Evolutionary conservation across 2,113 vertebrate genomes (phyloP).

Genomic region (Oncorhynchus kisutch): DNA sequence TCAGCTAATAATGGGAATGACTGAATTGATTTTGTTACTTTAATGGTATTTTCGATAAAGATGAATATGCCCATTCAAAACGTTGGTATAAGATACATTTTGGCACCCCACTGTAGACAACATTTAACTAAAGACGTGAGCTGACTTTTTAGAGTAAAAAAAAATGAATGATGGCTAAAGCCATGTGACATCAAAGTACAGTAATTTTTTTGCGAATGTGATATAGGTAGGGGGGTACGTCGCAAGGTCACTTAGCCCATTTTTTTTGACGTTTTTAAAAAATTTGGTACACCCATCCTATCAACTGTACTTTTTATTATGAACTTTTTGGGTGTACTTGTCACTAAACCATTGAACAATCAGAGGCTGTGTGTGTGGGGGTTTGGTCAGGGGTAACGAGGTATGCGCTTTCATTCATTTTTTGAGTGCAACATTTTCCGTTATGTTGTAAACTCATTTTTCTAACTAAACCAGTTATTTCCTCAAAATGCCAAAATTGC

Average conservation of each 20-base stretch:
- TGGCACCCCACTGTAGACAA: background rate
- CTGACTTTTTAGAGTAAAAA: background rate
- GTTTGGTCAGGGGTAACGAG: constrained; percentile 2
- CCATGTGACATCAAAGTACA: background rate
- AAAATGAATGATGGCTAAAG: background rate
- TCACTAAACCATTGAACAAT: too few species aligned
- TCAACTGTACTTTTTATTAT: background rate
- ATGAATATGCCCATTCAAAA: background rate
- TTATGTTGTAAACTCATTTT: background rate
- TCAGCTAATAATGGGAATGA: background rate
- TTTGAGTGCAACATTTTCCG: background rate
- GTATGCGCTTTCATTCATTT: constrained; percentile 2
- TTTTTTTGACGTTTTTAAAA: background rate
- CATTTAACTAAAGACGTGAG: background rate
- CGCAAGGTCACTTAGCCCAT: background rate
- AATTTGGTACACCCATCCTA: too few species aligned
- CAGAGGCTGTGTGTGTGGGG: background rate
- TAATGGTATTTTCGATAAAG: background rate
- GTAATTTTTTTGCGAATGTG: background rate
- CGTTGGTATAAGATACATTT: background rate
- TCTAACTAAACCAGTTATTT: background rate
- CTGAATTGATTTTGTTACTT: too few species aligned
- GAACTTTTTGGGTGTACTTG: background rate
- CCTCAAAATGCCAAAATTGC: background rate
- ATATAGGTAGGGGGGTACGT: background rate